phyloP scores from a whole-genome alignment of 2,888 invertebrate genomes.

The Brachyptera putata region DNA sequence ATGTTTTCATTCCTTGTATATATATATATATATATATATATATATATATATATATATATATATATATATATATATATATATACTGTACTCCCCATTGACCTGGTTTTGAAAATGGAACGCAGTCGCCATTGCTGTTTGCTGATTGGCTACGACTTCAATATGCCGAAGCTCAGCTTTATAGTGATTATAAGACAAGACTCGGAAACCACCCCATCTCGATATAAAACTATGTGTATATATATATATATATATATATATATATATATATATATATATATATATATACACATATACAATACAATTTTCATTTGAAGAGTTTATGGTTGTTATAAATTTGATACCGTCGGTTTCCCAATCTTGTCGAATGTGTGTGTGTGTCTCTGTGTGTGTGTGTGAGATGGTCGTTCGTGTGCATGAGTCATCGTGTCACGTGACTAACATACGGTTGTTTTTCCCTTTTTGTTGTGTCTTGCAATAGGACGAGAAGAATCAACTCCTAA shows the following conservation, averaged over 20 bases:
- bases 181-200: not conserved
- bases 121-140: conserved; percentile 24
- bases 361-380: not conserved
- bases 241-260: no score
- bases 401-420: conserved; percentile 26
- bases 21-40: no score
- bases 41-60: not conserved
- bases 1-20: not conserved
- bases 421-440: conserved; percentile 33
- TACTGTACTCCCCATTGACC: conserved; percentile 2
- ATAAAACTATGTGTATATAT: no score
- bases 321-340: not conserved
- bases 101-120: not conserved
- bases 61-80: not conserved
- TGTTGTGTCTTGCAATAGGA: conserved; percentile 72
- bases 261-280: not conserved
- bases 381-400: conserved; percentile 3
- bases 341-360: not conserved
- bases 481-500: conserved; percentile 94
- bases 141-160: conserved; percentile 23
- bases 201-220: conserved; percentile 18
- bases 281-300: no score
- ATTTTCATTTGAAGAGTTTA: no score
- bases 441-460: conserved; percentile 61
- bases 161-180: conserved; percentile 20